Percentiles rank a stretch among this genome's conserved stretches.
phyloP scores from a whole-genome alignment of 2,113 vertebrate genomes.

The Gracilinanus agilis region DNA sequence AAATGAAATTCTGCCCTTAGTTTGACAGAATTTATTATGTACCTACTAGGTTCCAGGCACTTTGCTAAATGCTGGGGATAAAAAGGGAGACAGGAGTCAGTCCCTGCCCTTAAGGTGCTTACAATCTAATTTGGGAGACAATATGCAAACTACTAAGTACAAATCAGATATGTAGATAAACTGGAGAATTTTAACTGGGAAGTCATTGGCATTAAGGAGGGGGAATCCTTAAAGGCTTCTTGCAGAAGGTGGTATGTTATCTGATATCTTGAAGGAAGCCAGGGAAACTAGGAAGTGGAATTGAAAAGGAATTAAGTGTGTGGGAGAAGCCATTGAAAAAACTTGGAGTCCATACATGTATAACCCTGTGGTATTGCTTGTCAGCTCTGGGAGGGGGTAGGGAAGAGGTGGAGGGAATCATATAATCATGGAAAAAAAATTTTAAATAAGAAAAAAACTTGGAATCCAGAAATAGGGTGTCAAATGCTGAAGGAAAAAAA shows the following conservation, averaged over 20 bases:
- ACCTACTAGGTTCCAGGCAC: not conserved
- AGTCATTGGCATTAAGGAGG: not conserved
- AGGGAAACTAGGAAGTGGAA: not conserved
- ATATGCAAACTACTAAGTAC: not conserved
- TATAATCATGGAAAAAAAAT: no score
- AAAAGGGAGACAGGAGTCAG: not conserved
- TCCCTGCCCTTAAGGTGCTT: not conserved
- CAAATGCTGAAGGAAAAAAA: not conserved
- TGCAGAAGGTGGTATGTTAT: not conserved
- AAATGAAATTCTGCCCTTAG: not conserved
- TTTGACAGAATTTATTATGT: not conserved
- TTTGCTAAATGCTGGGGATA: not conserved
- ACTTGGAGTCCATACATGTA: not conserved
- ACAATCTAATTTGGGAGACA: not conserved
- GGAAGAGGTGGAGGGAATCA: no score
- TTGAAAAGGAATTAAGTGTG: not conserved
- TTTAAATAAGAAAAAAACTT: not conserved
- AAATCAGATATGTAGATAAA: not conserved
- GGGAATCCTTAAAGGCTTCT: not conserved
- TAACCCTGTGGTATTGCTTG: no score
- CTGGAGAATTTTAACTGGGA: not conserved
- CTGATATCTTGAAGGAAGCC: not conserved
- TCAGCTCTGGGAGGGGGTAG: no score
- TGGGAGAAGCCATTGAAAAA: not conserved
- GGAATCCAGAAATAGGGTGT: not conserved